phyloP scores from a whole-genome alignment of 1,140 invertebrate genomes.

The Papilio helenus region DNA sequence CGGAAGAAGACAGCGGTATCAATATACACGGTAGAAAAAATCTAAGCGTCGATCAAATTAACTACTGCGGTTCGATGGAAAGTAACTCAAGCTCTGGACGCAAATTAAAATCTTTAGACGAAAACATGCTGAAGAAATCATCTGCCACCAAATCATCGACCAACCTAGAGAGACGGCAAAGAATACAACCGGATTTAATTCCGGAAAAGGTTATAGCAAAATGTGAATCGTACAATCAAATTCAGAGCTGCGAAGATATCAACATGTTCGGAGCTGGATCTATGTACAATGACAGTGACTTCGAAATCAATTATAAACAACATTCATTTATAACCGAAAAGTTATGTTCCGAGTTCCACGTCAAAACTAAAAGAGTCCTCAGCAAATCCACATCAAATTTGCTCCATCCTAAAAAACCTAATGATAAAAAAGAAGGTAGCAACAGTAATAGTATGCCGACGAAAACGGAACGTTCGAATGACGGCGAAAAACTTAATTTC shows the following conservation, averaged over 20 bases:
- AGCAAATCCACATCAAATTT: constrained; percentile 85
- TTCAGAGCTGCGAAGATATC: constrained; percentile 82
- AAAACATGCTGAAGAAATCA: constrained; percentile 79
- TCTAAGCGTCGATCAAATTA: constrained; percentile 81
- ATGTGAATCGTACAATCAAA: constrained; percentile 81
- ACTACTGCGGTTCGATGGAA: constrained; percentile 81
- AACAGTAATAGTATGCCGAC: constrained; percentile 80
- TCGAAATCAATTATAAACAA: constrained; percentile 81
- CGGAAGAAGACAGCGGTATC: constrained; percentile 76
- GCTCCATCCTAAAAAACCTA: constrained; percentile 80
- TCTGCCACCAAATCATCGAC: constrained; percentile 76
- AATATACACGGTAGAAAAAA: constrained; percentile 80
- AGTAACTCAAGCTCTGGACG: constrained; percentile 79
- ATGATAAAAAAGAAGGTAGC: constrained; percentile 73
- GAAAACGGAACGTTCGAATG: constrained; percentile 70
- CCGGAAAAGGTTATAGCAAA: constrained; percentile 80
- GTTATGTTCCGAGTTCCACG: constrained; percentile 85
- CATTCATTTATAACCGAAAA: constrained; percentile 85
- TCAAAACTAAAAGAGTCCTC: constrained; percentile 84
- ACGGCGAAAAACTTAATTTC: constrained; percentile 73
- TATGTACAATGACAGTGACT: constrained; percentile 77
- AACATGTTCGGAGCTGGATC: constrained; percentile 81
- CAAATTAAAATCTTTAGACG: constrained; percentile 78
- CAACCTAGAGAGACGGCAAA: constrained; percentile 78
- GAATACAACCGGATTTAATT: constrained; percentile 81